These are phyloP conservation scores for Myopa tessellatipennis DNA, from an alignment of 2,888 invertebrate species.

Conservation along the genomic window DNA sequence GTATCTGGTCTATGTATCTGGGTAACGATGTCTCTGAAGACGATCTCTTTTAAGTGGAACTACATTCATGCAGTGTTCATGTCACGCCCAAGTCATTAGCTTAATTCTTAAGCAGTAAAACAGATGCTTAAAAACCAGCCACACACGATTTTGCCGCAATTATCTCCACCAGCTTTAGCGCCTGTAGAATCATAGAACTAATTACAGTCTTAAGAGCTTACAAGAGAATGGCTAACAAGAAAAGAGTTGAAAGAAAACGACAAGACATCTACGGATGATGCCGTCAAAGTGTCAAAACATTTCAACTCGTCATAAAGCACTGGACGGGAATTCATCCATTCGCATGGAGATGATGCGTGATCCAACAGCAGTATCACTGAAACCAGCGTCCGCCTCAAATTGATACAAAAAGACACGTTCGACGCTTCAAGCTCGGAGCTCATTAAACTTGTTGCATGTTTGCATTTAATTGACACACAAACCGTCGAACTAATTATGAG, in stretches of 20 bases:
- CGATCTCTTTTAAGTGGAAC: too few relatives aligned
- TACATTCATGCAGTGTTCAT: neutral
- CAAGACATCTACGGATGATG: neutral
- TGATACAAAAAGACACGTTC: neutral
- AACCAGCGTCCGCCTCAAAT: neutral
- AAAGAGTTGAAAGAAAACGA: neutral
- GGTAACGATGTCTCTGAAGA: too few relatives aligned
- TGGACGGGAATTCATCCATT: neutral
- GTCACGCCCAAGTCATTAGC: constrained; percentile 6
- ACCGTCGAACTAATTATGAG: constrained; percentile 53
- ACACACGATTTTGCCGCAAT: neutral
- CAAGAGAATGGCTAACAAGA: neutral
- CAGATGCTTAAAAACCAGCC: neutral
- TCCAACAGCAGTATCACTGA: neutral
- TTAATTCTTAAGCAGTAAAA: neutral
- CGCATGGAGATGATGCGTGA: neutral
- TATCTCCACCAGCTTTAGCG: neutral
- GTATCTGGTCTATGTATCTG: too few relatives aligned
- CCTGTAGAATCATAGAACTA: neutral
- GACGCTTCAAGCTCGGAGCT: neutral
- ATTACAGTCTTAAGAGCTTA: neutral
- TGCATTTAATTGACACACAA: constrained; percentile 62
- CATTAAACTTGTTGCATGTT: constrained; percentile 50
- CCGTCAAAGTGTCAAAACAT: constrained; percentile 28
- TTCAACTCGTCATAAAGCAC: neutral